Evolutionary conservation across 1,140 invertebrate species (phyloP), one percentile per base, ranked within the genome.

Genomic region (Atta cephalotes): DNA sequence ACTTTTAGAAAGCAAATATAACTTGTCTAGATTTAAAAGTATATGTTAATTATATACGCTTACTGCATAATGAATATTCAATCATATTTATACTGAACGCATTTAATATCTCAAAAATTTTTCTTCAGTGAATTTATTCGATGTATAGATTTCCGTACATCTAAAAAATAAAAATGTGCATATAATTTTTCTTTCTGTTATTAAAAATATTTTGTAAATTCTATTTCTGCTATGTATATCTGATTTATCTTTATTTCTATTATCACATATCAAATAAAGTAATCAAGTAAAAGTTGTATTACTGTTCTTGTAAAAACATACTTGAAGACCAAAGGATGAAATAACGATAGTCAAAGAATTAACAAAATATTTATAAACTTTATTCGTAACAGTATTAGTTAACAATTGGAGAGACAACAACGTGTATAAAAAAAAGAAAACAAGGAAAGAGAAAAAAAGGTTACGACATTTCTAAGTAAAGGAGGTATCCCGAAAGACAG

Each of bases 291-390:
- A 78, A 78, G 25, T 49, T 14, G 1, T 39, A 39, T 63, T 49
- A 78, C 16, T 3, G 16, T 60, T 77, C n/a, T 77, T 60, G 58
- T 60, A 39, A 16, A 63, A 51, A 65, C 4, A 49, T 49, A 5
- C 6, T 3, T 25, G 4, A 21, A 51, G n/a, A 28, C 21, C 1
- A 25, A 25, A 80, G 12, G 56, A 31, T 63, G 28, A 89, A 87
- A 79, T 63, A 62, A 45, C 72, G 9, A 39, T 45, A 76, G 5
- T 0, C 5, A 85, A 65, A 74, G 18, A 28, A 63, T 89, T 93
- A 95, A 94, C 92, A 93, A 93, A 94, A 93, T 93, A 93, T 92
- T 91, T 87, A 90, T 91, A 84, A 91, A 89, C 85, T 95, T 95
- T 94, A 94, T 94, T 93, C 80, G 80, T 92, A 92, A 92, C 91